These are phyloP conservation scores for Helicoverpa assulta DNA, from an alignment of 2,888 invertebrate genomes.

Conservation along the genomic window DNA sequence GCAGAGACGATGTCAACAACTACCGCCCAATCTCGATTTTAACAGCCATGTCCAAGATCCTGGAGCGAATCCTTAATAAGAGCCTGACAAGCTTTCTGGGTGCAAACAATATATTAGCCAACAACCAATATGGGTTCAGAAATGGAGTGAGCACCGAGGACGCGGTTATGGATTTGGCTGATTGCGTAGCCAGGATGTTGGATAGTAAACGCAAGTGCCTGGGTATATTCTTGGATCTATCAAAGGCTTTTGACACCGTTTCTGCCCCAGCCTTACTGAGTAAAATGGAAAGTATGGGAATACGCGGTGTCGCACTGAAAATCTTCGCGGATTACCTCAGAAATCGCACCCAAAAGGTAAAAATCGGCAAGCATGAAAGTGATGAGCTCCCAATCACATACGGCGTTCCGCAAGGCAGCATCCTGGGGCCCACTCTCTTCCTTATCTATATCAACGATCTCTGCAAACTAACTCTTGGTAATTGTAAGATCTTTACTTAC, in stretches of 20 bases:
- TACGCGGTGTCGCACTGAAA: background rate
- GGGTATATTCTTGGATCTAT: background rate
- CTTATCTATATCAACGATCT: no score
- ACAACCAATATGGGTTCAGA: background rate
- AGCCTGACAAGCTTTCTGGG: no score
- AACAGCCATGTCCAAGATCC: no score
- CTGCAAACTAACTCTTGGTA: no score
- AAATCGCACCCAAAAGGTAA: background rate
- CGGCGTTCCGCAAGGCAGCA: no score
- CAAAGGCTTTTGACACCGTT: slow-evolving; percentile 2
- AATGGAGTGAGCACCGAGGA: background rate
- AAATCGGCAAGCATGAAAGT: background rate
- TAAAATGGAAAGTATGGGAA: no score
- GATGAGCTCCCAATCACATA: background rate
- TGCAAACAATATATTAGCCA: background rate
- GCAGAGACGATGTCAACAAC: no score
- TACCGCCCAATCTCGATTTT: no score
- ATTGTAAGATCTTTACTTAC: no score
- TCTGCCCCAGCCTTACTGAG: background rate
- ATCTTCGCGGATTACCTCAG: background rate
- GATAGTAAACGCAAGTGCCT: background rate
- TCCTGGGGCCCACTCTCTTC: no score
- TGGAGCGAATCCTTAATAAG: no score
- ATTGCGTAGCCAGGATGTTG: background rate
- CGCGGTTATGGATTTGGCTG: background rate